Conservation (phyloP, 2,888 invertebrate species). For the Glyphotaelius pellucidus region DNA sequence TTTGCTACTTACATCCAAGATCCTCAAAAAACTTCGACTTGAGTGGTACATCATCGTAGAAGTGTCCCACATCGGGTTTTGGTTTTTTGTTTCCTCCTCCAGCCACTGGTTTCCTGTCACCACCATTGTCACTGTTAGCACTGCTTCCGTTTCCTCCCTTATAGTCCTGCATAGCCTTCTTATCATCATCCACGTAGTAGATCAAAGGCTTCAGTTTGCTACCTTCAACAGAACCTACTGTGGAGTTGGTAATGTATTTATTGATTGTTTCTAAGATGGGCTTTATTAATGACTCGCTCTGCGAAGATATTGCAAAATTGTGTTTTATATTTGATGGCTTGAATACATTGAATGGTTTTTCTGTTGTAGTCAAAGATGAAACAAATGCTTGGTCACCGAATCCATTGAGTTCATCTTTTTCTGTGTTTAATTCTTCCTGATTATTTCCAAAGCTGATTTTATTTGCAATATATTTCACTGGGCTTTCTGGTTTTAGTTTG, state of each 20-base stretch:
- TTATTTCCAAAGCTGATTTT: slow-evolving; percentile 27
- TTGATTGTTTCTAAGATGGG: slow-evolving; percentile 27
- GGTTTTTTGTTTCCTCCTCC: slow-evolving; percentile 51
- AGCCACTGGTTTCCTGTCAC: background rate
- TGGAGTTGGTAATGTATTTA: slow-evolving; percentile 36
- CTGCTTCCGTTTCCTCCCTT: background rate
- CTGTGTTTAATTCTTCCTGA: background rate
- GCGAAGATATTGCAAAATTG: background rate
- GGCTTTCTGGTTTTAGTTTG: slow-evolving; percentile 49
- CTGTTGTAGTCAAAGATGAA: slow-evolving; percentile 16
- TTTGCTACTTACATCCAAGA: slow-evolving; percentile 80
- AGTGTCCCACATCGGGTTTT: slow-evolving; percentile 63
- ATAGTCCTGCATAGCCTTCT: slow-evolving; percentile 11
- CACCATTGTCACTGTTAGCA: slow-evolving; percentile 17
- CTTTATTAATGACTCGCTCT: background rate
- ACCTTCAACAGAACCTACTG: slow-evolving; percentile 5
- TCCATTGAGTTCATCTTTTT: slow-evolving; percentile 37
- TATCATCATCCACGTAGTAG: slow-evolving; percentile 47
- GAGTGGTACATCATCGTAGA: slow-evolving; percentile 67
- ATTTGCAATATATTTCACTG: slow-evolving; percentile 43
- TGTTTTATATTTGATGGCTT: slow-evolving; percentile 36
- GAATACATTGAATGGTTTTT: slow-evolving; percentile 43
- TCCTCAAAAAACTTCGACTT: slow-evolving; percentile 84
- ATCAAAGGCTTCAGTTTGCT: slow-evolving; percentile 45
- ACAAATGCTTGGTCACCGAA: slow-evolving; percentile 46